These are phyloP conservation scores for Synodontis membranacea DNA, from an alignment of 2,113 vertebrate genomes.

Conservation along the genomic window DNA sequence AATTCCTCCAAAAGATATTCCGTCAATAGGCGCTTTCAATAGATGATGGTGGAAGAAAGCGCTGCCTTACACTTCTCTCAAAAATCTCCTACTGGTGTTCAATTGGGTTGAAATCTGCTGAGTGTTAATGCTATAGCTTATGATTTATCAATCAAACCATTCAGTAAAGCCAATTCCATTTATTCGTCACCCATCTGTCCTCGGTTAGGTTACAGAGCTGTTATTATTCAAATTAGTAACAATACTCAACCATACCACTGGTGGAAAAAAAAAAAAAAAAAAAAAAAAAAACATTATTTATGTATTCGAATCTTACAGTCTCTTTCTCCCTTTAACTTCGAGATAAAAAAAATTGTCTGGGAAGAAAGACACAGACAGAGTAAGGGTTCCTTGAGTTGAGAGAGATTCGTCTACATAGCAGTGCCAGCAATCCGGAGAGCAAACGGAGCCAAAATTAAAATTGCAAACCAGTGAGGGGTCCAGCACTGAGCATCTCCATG, in stretches of 20 bases:
- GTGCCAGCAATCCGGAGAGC: not conserved
- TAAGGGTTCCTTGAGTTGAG: not conserved
- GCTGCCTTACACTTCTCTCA: not conserved
- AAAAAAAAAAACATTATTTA: not conserved
- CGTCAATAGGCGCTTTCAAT: not conserved
- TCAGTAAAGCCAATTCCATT: not conserved
- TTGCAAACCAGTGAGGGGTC: constrained; percentile 33
- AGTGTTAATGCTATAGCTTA: not conserved
- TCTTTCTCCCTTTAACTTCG: not conserved
- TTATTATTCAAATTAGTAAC: not conserved
- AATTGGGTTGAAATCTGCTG: not conserved
- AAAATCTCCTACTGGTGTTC: not conserved
- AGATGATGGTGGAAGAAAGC: not conserved
- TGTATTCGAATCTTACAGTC: not conserved
- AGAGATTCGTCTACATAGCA: constrained; percentile 32
- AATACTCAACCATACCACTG: not conserved
- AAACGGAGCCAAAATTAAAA: constrained; percentile 43
- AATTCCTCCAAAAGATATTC: not conserved
- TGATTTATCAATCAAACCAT: not conserved
- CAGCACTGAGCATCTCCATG: constrained; percentile 31
- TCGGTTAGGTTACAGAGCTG: not conserved
- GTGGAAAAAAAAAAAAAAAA: not conserved
- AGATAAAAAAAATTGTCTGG: not conserved
- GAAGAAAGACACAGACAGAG: constrained; percentile 7
- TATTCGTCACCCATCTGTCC: not conserved